Conservation (phyloP, 2,113 vertebrate species). For the Lampris incognitus region DNA sequence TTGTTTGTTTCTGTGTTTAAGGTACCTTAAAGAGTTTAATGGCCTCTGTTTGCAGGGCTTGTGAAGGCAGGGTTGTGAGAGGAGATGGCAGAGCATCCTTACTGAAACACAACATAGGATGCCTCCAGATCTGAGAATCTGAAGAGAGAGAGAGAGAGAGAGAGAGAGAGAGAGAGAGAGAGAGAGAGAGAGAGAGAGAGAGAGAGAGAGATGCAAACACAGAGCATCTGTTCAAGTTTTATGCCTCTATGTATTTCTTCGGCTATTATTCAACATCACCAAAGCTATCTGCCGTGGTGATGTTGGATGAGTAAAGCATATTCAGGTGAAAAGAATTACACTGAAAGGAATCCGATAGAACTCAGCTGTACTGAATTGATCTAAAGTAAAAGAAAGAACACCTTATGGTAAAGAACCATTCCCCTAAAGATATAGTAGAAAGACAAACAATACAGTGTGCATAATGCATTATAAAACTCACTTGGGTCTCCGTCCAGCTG, state of each 20-base stretch:
- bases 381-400: background rate
- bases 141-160: background rate
- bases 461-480: conserved; percentile 70
- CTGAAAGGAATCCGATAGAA: no score
- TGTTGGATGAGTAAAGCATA: no score
- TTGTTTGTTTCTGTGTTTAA: conserved; percentile 37
- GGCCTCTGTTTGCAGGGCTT: conserved; percentile 96
- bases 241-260: no score
- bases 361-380: background rate
- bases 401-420: background rate
- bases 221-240: no score
- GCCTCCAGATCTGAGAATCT: conserved; percentile 95
- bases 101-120: conserved; percentile 92
- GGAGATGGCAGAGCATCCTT: conserved; percentile 93
- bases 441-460: background rate
- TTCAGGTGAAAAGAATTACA: no score
- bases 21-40: conserved; percentile 98
- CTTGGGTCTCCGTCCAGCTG: conserved; percentile 89
- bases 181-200: background rate
- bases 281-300: no score
- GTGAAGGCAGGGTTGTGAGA: conserved; percentile 94
- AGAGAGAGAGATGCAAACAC: background rate
- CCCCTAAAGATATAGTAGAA: background rate
- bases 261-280: no score
- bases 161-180: background rate